A percentile compares a stretch with the other conserved stretches of the same genome.
These are phyloP conservation scores for Ptychodera flava DNA, from an alignment of 35 echinoderm and acorn worm genomes.

Conservation along the genomic window DNA sequence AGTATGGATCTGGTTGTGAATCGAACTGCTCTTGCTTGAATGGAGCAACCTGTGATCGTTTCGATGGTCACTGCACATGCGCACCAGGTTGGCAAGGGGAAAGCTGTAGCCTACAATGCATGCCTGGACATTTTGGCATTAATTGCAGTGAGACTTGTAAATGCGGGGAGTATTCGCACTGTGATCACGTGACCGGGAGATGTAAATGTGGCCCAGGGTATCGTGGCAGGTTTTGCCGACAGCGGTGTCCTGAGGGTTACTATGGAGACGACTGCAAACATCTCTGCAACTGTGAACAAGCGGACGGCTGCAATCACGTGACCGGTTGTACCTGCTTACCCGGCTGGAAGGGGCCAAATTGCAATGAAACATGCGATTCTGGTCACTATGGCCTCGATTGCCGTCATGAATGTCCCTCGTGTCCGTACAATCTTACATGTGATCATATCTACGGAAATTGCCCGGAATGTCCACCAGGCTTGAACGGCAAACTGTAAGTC, in stretches of 20 bases:
- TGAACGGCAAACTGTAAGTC: background rate
- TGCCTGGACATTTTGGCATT: conserved; percentile 16
- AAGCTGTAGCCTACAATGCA: conserved; percentile 24
- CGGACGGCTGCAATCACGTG: conserved; percentile 35
- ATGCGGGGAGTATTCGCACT: conserved; percentile 48
- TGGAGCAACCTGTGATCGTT: conserved; percentile 27
- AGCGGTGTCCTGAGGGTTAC: conserved; percentile 25
- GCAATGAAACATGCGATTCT: conserved; percentile 36
- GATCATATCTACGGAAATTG: background rate
- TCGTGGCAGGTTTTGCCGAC: conserved; percentile 50
- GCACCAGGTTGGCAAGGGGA: conserved; percentile 34
- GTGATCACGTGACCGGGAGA: conserved; percentile 51
- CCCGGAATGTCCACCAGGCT: background rate
- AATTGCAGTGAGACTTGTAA: conserved; percentile 27
- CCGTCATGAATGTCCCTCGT: conserved; percentile 22
- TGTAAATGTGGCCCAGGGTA: conserved; percentile 71
- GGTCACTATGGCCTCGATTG: conserved; percentile 54
- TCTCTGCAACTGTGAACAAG: conserved; percentile 49
- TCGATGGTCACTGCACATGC: conserved; percentile 59
- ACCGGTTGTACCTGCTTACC: conserved; percentile 33
- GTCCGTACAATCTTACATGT: background rate
- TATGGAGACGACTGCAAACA: conserved; percentile 46
- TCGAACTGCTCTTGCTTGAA: conserved; percentile 26
- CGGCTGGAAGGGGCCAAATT: conserved; percentile 61
- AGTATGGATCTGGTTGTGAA: conserved; percentile 29